phyloP scores from a whole-genome alignment of 1,140 invertebrate genomes.

The Drosophila baimaii region DNA sequence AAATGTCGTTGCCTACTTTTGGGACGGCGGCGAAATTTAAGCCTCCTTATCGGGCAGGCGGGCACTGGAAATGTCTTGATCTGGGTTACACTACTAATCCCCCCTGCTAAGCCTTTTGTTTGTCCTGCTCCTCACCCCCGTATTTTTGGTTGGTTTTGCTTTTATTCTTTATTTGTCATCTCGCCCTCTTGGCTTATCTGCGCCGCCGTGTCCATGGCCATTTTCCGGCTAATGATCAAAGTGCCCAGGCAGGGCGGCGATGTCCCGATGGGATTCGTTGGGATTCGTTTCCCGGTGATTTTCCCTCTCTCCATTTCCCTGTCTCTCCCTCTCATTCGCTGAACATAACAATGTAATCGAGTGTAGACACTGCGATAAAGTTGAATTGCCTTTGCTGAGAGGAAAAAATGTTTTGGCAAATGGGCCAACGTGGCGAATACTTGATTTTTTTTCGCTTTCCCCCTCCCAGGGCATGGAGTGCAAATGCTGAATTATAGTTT shows the following conservation, averaged over 20 bases:
- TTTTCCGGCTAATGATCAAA: conserved; percentile 75
- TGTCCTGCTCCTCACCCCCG: conserved; percentile 11
- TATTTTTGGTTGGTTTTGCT: conserved; percentile 8
- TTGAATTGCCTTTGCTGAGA: conserved; percentile 48
- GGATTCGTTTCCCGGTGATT: conserved; percentile 17
- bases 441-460: conserved; percentile 6
- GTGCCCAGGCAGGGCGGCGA: conserved; percentile 34
- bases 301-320: not conserved
- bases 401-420: conserved; percentile 57
- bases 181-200: conserved; percentile 57
- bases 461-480: conserved; percentile 32
- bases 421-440: conserved; percentile 50
- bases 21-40: conserved; percentile 12
- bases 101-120: conserved; percentile 59
- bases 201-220: conserved; percentile 45
- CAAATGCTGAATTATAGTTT: conserved; percentile 65
- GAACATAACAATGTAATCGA: conserved; percentile 75
- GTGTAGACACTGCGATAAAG: conserved; percentile 70
- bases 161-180: conserved; percentile 31
- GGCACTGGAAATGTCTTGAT: conserved; percentile 48
- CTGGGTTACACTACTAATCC: conserved; percentile 54
- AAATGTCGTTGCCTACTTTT: conserved; percentile 42
- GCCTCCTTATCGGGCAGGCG: conserved; percentile 6
- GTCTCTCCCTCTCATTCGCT: not conserved
- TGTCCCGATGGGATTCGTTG: conserved; percentile 35